These are phyloP conservation scores for Wasmannia auropunctata DNA, from an alignment of 1,140 invertebrate species.

Conservation along the genomic window DNA sequence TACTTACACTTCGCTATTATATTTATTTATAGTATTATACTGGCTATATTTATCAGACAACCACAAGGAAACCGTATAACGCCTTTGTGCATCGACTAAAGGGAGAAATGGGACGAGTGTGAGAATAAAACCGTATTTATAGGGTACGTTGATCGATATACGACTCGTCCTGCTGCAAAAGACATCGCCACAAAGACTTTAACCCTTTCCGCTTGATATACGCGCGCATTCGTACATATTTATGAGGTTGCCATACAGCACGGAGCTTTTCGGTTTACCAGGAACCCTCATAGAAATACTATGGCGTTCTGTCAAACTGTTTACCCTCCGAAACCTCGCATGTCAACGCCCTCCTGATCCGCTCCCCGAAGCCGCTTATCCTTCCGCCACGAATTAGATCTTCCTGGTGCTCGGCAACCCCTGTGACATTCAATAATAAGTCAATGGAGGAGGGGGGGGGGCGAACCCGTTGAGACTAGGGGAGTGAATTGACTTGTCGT, in stretches of 20 bases:
- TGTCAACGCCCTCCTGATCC: constrained; percentile 55
- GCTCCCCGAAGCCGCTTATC: constrained; percentile 35
- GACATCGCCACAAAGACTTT: constrained; percentile 61
- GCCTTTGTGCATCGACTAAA: constrained; percentile 19
- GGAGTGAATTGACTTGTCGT: constrained; percentile 46
- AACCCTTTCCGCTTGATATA: constrained; percentile 62
- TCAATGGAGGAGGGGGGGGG: too few relatives aligned
- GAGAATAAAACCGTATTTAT: constrained; percentile 62
- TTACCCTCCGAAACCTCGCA: constrained; percentile 58
- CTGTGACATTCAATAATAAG: constrained; percentile 46
- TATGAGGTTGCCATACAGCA: constrained; percentile 64
- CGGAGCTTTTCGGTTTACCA: constrained; percentile 49
- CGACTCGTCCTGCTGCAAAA: constrained; percentile 48
- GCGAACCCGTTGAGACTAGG: background rate
- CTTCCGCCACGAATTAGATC: constrained; percentile 49
- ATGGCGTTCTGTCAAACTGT: constrained; percentile 67
- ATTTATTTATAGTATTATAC: constrained; percentile 37
- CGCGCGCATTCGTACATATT: constrained; percentile 71
- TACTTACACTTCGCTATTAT: background rate
- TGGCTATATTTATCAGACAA: constrained; percentile 21
- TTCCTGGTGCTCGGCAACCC: constrained; percentile 29
- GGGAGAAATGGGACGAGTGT: constrained; percentile 47
- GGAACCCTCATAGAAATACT: constrained; percentile 62
- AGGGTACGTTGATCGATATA: constrained; percentile 63
- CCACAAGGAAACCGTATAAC: background rate